Conservation (phyloP, 2,888 invertebrate genomes). For the Drosophila buzzatii region DNA sequence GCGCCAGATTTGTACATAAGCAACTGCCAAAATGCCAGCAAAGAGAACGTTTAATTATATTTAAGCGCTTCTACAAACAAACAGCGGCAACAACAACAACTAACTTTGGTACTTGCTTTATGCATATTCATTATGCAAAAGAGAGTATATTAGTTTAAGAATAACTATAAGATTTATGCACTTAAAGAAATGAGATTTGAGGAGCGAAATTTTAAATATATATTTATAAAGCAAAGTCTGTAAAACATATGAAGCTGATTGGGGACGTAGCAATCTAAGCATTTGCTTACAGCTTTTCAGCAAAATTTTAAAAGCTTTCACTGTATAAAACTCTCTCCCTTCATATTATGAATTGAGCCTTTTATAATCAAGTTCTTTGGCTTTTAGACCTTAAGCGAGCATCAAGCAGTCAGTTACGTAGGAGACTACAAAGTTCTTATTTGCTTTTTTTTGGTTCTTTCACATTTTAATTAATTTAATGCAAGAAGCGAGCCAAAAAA, state of each 20-base stretch:
- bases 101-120: background rate
- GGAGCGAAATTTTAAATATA: too few species aligned
- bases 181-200: too few species aligned
- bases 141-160: background rate
- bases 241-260: too few species aligned
- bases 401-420: background rate
- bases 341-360: too few species aligned
- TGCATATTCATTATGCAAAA: background rate
- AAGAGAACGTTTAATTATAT: conserved; percentile 34
- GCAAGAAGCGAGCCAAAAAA: conserved; percentile 18
- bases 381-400: background rate
- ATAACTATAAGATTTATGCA: too few species aligned
- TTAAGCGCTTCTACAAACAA: conserved; percentile 16
- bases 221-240: too few species aligned
- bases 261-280: too few species aligned
- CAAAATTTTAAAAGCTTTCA: too few species aligned
- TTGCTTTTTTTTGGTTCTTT: conserved; percentile 4
- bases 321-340: too few species aligned
- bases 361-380: background rate
- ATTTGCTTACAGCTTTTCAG: too few species aligned
- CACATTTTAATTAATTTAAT: conserved; percentile 67
- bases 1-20: conserved; percentile 10
- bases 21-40: conserved; percentile 8
- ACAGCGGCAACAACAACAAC: background rate
- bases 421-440: too few species aligned